phyloP scores from a whole-genome alignment of 2,113 vertebrate species.

The Lamprotornis superbus region DNA sequence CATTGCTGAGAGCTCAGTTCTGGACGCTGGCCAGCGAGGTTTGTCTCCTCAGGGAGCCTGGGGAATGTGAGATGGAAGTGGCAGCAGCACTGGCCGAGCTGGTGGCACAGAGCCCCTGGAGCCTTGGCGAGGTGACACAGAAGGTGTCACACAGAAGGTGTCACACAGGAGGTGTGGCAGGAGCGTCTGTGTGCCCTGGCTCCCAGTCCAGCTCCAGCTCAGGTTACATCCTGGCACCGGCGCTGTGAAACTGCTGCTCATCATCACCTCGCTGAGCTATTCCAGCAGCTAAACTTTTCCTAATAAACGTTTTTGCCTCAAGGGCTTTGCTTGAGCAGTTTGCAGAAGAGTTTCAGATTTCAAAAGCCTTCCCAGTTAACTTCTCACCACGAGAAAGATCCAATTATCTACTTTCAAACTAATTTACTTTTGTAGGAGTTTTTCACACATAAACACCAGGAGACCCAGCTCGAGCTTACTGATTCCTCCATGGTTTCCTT shows the following conservation, averaged over 20 bases:
- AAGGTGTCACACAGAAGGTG: background rate
- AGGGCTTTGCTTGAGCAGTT: conserved; percentile 11
- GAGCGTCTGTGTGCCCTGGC: background rate
- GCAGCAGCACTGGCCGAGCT: background rate
- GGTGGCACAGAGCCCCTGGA: background rate
- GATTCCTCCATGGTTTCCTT: background rate
- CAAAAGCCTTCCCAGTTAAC: conserved; percentile 28
- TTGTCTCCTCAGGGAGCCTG: accelerated
- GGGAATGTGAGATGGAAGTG: accelerated
- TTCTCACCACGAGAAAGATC: conserved; percentile 18
- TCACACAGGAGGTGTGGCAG: background rate
- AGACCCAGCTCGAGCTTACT: background rate
- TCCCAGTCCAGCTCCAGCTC: background rate
- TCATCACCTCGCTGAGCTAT: background rate
- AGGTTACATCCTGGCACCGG: background rate
- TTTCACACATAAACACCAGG: background rate
- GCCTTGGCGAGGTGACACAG: background rate
- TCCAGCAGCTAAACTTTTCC: conserved; percentile 41
- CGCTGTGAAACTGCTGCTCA: background rate
- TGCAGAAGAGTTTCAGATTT: conserved; percentile 40
- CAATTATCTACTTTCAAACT: conserved; percentile 41
- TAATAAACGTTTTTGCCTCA: background rate
- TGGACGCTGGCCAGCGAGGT: accelerated
- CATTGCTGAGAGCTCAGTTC: accelerated
- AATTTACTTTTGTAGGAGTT: background rate